Percentiles rank a stretch among this genome's conserved stretches.
Evolutionary conservation across 2,113 vertebrate species (phyloP).

Genomic region (Morone chrysops): DNA sequence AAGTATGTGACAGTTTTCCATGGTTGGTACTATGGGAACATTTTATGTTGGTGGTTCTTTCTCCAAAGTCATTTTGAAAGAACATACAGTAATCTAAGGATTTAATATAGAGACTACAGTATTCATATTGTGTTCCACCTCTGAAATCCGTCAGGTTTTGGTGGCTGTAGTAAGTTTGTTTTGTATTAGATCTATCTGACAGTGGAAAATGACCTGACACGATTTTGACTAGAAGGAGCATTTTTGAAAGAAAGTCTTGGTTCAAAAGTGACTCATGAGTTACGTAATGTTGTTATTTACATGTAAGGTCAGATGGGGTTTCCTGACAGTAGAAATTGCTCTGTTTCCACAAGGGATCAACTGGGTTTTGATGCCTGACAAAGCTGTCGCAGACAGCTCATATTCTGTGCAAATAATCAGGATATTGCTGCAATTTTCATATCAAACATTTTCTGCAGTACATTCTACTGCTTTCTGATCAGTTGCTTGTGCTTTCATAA

Average conservation of each 20-base stretch:
- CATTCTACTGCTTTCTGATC: neutral
- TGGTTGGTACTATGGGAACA: neutral
- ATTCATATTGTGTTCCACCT: neutral
- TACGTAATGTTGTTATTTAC: conserved; percentile 13
- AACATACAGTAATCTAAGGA: neutral
- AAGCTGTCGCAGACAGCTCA: neutral
- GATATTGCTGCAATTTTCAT: neutral
- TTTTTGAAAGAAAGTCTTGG: neutral
- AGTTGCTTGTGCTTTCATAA: neutral
- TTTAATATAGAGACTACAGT: neutral
- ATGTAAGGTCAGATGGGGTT: neutral
- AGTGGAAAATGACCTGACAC: neutral
- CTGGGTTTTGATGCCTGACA: conserved; percentile 6
- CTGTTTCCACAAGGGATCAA: conserved; percentile 4
- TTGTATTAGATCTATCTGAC: neutral
- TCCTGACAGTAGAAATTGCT: neutral
- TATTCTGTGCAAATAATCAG: neutral
- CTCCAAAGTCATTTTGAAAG: neutral
- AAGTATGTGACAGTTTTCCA: no score
- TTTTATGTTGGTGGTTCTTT: neutral
- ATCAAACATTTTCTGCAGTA: neutral
- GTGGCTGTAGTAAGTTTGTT: neutral
- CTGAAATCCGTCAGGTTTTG: neutral
- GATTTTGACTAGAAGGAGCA: neutral
- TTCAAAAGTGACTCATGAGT: conserved; percentile 18